These are phyloP conservation scores for Sarcophaga rosellei DNA, from an alignment of 2,888 invertebrate genomes.

Conservation along the genomic window DNA sequence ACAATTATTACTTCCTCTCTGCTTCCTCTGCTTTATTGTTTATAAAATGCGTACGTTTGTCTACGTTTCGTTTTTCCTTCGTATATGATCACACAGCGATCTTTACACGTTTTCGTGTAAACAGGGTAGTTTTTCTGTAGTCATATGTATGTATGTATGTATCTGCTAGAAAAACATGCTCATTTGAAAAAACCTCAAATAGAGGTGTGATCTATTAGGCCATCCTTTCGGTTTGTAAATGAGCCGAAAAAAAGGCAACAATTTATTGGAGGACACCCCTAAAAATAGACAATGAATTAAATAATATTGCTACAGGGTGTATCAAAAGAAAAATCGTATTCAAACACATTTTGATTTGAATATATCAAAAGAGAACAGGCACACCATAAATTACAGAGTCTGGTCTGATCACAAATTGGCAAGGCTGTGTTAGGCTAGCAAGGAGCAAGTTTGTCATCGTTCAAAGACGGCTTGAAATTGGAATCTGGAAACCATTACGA, in stretches of 20 bases:
- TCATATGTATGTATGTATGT: background rate
- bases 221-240: conserved; percentile 73
- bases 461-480: too few relatives aligned
- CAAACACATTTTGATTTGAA: too few relatives aligned
- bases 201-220: conserved; percentile 77
- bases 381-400: too few relatives aligned
- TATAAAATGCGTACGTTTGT: too few relatives aligned
- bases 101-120: conserved; percentile 21
- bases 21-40: too few relatives aligned
- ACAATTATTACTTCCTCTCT: conserved; percentile 40
- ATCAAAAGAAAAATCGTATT: too few relatives aligned
- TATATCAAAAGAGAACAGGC: too few relatives aligned
- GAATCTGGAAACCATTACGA: too few relatives aligned
- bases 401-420: too few relatives aligned
- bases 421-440: too few relatives aligned
- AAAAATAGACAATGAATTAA: background rate
- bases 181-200: conserved; percentile 73
- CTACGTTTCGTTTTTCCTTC: background rate
- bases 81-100: conserved; percentile 37
- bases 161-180: background rate
- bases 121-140: conserved; percentile 30
- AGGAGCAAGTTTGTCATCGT: too few relatives aligned
- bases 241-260: conserved; percentile 40
- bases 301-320: too few relatives aligned
- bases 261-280: conserved; percentile 68